Base-by-base conservation (phyloP, 2,888 invertebrate species). In the Lithophane leautieri region DNA sequence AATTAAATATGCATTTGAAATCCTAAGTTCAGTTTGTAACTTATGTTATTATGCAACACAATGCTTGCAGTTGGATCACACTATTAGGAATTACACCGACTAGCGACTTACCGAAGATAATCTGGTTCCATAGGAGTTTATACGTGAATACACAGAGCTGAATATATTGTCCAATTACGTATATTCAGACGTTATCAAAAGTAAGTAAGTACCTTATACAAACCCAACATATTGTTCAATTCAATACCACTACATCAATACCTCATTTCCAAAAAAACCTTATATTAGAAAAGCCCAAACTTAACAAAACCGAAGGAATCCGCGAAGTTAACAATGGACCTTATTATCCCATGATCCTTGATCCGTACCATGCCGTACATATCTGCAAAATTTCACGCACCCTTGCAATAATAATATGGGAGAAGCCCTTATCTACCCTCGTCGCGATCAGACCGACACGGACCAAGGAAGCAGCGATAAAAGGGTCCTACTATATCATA, bases 381-480 rank as follows among this genome's bases (percentile, higher is more conserved):
- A 94, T 95, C 94, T 95, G 93, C 93, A 92, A 94, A 95, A 94
- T 95, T 96, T 95, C 95, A 95, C 95, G 94, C 95, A 93, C 95
- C 95, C 96, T 94, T 94, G 93, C 93, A 94, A 94, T 94, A 95
- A 95, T 94, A 94, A 91, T 92, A 90, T 90, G 88, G 88, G 89
- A 90, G 85, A 91, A 89, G 88, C 89, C 90, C 94, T 95, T 96
- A 95, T 95, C 95, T 94, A 94, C 95, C 96, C 95, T 94, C 92
- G 88, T 83, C 78, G 88, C 82, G 88, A 88, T 88, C 88, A 90
- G 91, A 92, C 89, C 91, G 89, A 91, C 90, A 90, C 89, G 89
- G 87, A 83, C 90, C 88, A 69, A 83, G 80, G 79, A 90, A 87
- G 85, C 88, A 86, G 78, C 92, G 93, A 95, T 95, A 95, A 95